These are phyloP conservation scores for Andricus curvator DNA, from an alignment of 2,888 invertebrate genomes.

Conservation along the genomic window DNA sequence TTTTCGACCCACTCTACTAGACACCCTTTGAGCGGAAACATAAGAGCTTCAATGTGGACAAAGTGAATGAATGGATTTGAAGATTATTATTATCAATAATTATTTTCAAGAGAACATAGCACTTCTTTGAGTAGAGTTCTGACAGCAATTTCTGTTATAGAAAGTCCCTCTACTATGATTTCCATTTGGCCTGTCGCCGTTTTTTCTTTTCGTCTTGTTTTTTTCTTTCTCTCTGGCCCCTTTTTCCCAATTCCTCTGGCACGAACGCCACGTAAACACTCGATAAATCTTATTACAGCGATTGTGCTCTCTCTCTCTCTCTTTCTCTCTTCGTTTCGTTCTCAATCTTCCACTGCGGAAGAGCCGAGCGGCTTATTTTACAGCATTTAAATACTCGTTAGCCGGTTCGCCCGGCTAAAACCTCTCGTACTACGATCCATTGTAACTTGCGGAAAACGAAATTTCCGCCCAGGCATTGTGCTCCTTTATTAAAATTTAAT, in stretches of 20 bases:
- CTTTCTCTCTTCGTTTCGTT: neutral
- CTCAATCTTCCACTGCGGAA: conserved; percentile 51
- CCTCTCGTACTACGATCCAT: conserved; percentile 38
- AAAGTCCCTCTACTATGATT: conserved; percentile 3
- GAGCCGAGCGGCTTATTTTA: conserved; percentile 60
- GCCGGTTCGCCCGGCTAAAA: conserved; percentile 46
- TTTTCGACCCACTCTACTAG: too few relatives aligned
- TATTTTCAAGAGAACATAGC: neutral
- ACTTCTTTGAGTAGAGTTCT: neutral
- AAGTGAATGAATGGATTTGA: too few relatives aligned
- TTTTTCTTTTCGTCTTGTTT: neutral
- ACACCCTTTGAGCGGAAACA: too few relatives aligned
- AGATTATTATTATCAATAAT: too few relatives aligned
- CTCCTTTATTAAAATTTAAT: conserved; percentile 58
- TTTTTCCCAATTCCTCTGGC: conserved; percentile 37
- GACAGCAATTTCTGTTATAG: neutral
- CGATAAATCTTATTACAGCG: conserved; percentile 37
- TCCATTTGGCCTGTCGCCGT: conserved; percentile 2
- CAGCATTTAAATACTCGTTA: conserved; percentile 64
- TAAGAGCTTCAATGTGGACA: too few relatives aligned
- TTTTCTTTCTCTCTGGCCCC: conserved; percentile 45
- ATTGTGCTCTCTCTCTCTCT: neutral
- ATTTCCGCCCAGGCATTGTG: conserved; percentile 46
- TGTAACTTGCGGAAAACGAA: conserved; percentile 50
- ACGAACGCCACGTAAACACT: conserved; percentile 35